These are phyloP conservation scores for Lycocerus yunnanus DNA, from an alignment of 2,888 invertebrate species.

Conservation along the genomic window DNA sequence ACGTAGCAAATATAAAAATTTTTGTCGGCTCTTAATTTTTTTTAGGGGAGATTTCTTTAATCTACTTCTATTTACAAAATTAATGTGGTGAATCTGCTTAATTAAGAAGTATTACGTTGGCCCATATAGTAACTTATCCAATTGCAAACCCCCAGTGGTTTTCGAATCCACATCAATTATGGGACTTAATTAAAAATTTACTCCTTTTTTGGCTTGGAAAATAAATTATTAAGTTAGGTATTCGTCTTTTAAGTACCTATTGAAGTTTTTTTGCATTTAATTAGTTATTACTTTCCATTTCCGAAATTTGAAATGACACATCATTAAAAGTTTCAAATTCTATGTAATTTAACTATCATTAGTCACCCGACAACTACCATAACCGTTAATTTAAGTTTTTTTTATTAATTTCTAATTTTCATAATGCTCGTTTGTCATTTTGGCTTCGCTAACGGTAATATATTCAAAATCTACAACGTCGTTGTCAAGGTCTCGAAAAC, in stretches of 20 bases:
- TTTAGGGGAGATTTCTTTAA: not conserved
- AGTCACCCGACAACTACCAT: not conserved
- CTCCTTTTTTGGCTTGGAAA: not conserved
- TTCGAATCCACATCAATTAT: not conserved
- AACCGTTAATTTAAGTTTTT: not conserved
- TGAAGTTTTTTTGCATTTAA: not conserved
- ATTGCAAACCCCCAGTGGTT: not conserved
- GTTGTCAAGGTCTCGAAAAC: not conserved
- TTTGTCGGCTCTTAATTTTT: too few relatives aligned
- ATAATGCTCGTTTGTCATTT: not conserved
- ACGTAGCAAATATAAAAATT: too few relatives aligned
- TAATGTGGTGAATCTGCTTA: not conserved
- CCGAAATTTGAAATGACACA: not conserved
- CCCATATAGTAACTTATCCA: not conserved
- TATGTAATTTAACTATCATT: not conserved
- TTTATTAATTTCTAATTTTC: not conserved
- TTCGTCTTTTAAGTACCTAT: not conserved
- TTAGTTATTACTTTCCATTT: not conserved
- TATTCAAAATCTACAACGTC: not conserved
- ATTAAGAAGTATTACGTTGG: not conserved
- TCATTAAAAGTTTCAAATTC: not conserved
- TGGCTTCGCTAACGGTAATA: not conserved
- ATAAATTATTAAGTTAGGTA: not conserved
- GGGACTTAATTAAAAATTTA: not conserved
- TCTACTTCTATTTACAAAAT: not conserved